These are phyloP conservation scores for Brachyhypopomus gauderio DNA, from an alignment of 2,113 vertebrate species.

Conservation along the genomic window DNA sequence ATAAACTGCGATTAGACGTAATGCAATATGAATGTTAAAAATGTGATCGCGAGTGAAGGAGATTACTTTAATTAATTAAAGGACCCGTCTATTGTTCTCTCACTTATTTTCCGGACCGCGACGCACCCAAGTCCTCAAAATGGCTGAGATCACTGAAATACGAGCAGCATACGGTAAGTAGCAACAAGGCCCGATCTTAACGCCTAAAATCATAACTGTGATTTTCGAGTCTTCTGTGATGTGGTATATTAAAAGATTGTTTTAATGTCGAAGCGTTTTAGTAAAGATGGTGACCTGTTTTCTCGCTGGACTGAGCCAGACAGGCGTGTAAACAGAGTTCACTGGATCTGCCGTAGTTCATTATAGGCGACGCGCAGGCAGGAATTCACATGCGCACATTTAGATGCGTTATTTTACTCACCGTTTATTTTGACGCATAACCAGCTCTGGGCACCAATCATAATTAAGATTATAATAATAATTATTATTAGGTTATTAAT, in stretches of 20 bases:
- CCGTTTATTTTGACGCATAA: too few relatives aligned
- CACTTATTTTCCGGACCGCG: slow-evolving; percentile 44
- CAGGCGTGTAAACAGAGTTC: too few relatives aligned
- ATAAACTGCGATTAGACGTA: background rate
- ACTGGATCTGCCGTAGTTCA: too few relatives aligned
- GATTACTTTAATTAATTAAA: slow-evolving; percentile 15
- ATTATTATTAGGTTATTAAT: too few relatives aligned
- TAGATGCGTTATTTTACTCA: too few relatives aligned
- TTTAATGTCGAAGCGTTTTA: background rate
- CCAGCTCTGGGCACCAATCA: too few relatives aligned
- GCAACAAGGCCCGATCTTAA: slow-evolving; percentile 15
- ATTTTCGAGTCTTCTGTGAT: background rate
- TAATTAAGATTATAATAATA: background rate
- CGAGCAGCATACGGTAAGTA: slow-evolving; percentile 77
- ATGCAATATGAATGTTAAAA: background rate
- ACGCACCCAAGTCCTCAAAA: slow-evolving; percentile 69
- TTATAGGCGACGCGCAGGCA: too few relatives aligned
- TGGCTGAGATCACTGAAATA: slow-evolving; percentile 80
- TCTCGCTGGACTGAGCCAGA: too few relatives aligned
- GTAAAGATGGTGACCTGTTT: background rate
- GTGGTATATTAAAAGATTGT: background rate
- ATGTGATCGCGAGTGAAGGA: slow-evolving; percentile 5
- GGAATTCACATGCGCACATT: too few relatives aligned
- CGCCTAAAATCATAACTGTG: background rate
- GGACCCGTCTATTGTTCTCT: background rate